Percentiles rank a stretch among this genome's conserved stretches.
Conservation (phyloP, 2,797 vertebrate genomes). For the Arnoldichthys spilopterus region DNA sequence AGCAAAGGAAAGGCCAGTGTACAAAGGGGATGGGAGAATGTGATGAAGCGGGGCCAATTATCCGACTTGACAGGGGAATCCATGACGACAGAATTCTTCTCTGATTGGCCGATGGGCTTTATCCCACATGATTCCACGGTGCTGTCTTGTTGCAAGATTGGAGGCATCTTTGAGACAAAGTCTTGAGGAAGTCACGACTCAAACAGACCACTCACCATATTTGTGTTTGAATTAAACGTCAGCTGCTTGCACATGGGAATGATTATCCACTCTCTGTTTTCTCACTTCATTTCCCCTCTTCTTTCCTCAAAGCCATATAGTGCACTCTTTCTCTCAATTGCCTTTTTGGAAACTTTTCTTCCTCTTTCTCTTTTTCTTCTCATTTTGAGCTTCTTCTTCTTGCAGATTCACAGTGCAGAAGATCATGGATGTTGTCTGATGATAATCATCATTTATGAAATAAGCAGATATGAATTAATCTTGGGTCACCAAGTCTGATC, state of each 20-base stretch:
- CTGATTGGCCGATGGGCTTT: conserved; percentile 31
- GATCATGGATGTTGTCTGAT: background rate
- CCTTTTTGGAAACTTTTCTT: conserved; percentile 21
- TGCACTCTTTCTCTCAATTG: background rate
- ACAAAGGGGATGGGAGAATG: conserved; percentile 63
- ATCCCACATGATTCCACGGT: background rate
- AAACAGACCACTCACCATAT: conserved; percentile 71
- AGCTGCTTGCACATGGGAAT: conserved; percentile 29
- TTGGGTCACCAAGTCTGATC: background rate
- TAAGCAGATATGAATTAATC: background rate
- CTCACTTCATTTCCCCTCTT: conserved; percentile 22
- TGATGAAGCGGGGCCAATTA: conserved; percentile 77
- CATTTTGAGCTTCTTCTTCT: background rate
- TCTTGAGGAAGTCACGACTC: conserved; percentile 76
- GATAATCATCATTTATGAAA: conserved; percentile 13
- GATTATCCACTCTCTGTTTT: conserved; percentile 40
- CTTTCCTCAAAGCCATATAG: background rate
- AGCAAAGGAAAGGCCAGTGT: conserved; percentile 66
- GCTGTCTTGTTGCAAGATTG: conserved; percentile 23
- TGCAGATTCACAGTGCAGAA: too few relatives aligned
- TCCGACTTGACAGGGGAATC: conserved; percentile 61
- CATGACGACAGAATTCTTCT: conserved; percentile 55
- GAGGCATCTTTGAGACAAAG: conserved; percentile 55
- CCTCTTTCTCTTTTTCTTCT: background rate
- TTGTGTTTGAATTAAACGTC: conserved; percentile 73